Base-by-base conservation (phyloP, 2,113 vertebrate genomes). In the Zosterops lateralis region DNA sequence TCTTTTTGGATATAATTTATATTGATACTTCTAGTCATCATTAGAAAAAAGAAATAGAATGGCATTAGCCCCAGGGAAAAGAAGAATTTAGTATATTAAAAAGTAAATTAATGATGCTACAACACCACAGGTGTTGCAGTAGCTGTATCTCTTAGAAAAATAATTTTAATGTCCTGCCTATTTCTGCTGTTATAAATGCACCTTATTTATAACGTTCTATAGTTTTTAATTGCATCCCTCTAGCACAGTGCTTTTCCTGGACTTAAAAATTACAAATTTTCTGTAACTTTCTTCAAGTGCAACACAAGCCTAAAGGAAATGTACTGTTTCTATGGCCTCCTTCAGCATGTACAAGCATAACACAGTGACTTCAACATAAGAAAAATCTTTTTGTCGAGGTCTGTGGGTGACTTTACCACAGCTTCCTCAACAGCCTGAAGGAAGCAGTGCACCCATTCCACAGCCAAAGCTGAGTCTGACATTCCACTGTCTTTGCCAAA, bases 381-480 rank as follows among this genome's bases (percentile, higher is more conserved):
- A 64, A 75, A 73, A 19, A 34, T 15, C 3, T 70, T 87, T 76
- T 48, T 87, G 20, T 7, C 32, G 50, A 12, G 10, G 6, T 73
- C 24, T 31, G 1, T 20, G 36, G 8, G 31, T 77, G 51, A 32
- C 12, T n/a, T 53, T 38, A 26, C 31, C 50, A 29, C 1, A 1
- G 14, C 10, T 5, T 93, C 8, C 20, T 74, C 61, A 51, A 18
- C 0, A 0, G 4, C 5, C 50, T 65, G 14, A 61, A 74, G 51
- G 28, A 81, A 87, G 51, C 42, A 34, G 18, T 3, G n/a, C 15
- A 56, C 20, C 5, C 1, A 1, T 57, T 70, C 21, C 47, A 74
- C 18, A 51, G 19, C 9, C 13, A 38, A 67, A 68, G 16, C 6
- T 12, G 5, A 54, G 12, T 8, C 54, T 65, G 44, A 12, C 32